Evolutionary conservation across 2,113 vertebrate species (phyloP), one percentile per base, ranked within the genome.

Genomic region (Hiodon alosoides): DNA sequence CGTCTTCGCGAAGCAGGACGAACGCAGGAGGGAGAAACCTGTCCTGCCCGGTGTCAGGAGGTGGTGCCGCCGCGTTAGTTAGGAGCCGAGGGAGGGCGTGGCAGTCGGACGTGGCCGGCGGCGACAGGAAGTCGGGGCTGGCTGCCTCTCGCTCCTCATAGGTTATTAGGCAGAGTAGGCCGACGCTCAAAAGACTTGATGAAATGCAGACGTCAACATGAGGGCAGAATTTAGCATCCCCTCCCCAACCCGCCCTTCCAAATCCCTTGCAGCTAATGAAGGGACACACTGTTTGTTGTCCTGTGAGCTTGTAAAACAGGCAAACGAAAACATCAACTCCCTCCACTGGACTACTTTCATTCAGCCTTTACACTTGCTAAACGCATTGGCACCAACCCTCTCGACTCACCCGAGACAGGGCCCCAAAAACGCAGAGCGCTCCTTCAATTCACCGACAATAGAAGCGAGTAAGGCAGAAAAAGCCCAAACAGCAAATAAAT

Each of bases 191-290:
- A 47, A 84, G 79, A 80, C 86, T 86, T 85, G 86, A 89, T 85
- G 86, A 90, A 91, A 89, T 82, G 83, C 88, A 89, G 89, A 89
- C 82, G 79, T 89, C 87, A 89, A 89, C 83, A 86, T 87, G 74
- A 80, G 85, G 74, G 86, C 84, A 89, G 81, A 85, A 90, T 89
- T 86, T 85, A 84, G 86, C 85, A 83, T 84, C 82, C 69, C 71
- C 7, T 75, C 84, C 82, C 78, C 47, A 62, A 48, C 73, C 79
- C 66, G 73, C 84, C 84, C 31, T 31, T 31, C 31, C 81, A 79
- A 69, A 82, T 82, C 78, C 80, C 80, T 75, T 77, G 47, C 75
- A 77, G 81, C 84, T 87, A 88, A 90, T 91, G 88, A 92, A 91
- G 88, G 88, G 85, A 82, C 80, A 79, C 83, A 86, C 82, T 92